Conservation (phyloP, 2,888 invertebrate genomes). For the Cataglyphis rosenhaueri region DNA sequence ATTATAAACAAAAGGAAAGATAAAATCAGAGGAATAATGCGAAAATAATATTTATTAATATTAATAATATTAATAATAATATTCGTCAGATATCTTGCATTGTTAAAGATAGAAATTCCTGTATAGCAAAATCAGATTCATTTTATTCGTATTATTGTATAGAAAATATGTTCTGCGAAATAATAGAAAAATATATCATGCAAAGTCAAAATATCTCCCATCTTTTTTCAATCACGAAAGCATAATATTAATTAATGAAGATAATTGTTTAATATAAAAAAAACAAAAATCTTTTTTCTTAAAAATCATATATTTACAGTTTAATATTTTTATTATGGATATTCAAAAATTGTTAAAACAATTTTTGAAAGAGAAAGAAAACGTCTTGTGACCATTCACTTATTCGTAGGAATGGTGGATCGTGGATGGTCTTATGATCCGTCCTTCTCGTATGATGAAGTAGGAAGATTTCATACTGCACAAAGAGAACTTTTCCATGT, state of each 20-base stretch:
- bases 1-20: background rate
- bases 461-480: slow-evolving; percentile 59
- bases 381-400: slow-evolving; percentile 40
- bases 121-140: background rate
- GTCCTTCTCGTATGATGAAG: slow-evolving; percentile 68
- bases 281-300: background rate
- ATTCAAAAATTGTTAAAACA: slow-evolving; percentile 67
- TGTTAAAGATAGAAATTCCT: background rate
- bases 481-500: slow-evolving; percentile 61
- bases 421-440: slow-evolving; percentile 57
- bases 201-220: background rate
- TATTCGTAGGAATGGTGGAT: slow-evolving; percentile 55
- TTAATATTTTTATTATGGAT: slow-evolving; percentile 70
- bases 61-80: background rate
- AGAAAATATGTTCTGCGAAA: background rate
- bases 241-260: background rate
- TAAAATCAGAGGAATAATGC: background rate
- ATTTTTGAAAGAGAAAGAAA: slow-evolving; percentile 58
- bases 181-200: background rate
- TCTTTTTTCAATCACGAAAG: background rate
- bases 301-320: slow-evolving; percentile 61
- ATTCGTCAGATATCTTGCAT: background rate
- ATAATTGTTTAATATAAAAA: background rate
- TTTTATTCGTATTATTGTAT: background rate
- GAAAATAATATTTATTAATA: no score